A percentile compares a stretch with the other conserved stretches of the same genome.
phyloP scores from a whole-genome alignment of 2,113 vertebrate species.

The Entelurus aequoreus region DNA sequence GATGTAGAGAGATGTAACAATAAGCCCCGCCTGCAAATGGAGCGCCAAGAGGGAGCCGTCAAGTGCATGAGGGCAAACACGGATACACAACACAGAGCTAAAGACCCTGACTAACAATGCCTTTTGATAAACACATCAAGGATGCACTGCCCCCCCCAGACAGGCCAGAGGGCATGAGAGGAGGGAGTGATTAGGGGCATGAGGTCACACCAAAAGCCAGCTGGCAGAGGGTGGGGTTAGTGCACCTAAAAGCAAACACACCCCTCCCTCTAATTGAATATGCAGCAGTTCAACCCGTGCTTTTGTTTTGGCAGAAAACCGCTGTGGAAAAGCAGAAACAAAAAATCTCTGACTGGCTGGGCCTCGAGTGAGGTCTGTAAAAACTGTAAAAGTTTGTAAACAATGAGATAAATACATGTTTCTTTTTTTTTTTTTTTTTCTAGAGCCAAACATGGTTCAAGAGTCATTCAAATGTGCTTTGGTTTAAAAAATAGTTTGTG shows the following conservation, averaged over 20 bases:
- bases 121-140: conserved; percentile 67
- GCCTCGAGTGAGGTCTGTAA: conserved; percentile 92
- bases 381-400: conserved; percentile 97
- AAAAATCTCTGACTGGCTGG: conserved; percentile 78
- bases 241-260: conserved; percentile 30
- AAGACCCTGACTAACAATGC: conserved; percentile 57
- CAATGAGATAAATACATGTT: conserved; percentile 99
- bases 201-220: conserved; percentile 66
- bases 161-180: conserved; percentile 63
- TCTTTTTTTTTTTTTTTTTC: conserved; percentile 79
- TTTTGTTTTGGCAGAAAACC: conserved; percentile 71
- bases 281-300: conserved; percentile 47
- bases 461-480: conserved; percentile 99
- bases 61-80: conserved; percentile 57
- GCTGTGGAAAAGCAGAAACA: conserved; percentile 72
- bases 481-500: conserved; percentile 99
- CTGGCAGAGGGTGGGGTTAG: conserved; percentile 49
- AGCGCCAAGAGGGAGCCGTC: conserved; percentile 39
- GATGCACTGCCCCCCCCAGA: conserved; percentile 46
- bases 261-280: conserved; percentile 51
- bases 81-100: conserved; percentile 45
- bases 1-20: not conserved
- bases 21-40: not conserved
- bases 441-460: conserved; percentile 91
- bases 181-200: conserved; percentile 45